Conservation (phyloP, 2,113 vertebrate genomes). For the Sigmodon hispidus region DNA sequence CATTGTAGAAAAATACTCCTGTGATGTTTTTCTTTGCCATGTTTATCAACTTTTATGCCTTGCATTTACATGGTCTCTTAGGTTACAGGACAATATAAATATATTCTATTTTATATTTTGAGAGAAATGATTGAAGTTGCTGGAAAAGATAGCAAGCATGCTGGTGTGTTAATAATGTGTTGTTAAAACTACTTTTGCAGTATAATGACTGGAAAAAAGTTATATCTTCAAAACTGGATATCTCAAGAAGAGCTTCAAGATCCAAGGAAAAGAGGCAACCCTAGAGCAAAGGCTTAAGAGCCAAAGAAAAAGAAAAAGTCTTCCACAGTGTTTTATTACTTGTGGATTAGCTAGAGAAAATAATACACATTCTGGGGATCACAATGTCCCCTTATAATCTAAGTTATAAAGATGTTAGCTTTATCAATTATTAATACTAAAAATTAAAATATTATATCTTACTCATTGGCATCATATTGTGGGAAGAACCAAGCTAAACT, state of each 20-base stretch:
- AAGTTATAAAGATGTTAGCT: background rate
- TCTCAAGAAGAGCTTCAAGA: background rate
- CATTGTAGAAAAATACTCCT: background rate
- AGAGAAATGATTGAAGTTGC: background rate
- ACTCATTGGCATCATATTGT: background rate
- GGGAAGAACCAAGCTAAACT: background rate
- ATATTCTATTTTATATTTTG: slow-evolving; percentile 31
- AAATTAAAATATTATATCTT: background rate
- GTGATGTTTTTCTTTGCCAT: background rate
- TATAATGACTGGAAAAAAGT: background rate
- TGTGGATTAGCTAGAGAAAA: background rate
- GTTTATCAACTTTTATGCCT: background rate
- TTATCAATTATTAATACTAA: background rate
- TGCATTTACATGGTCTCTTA: background rate
- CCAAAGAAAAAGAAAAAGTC: background rate
- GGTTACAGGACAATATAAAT: slow-evolving; percentile 18
- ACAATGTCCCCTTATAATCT: background rate
- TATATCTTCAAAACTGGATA: background rate
- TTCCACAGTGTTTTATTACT: background rate
- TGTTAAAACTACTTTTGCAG: background rate
- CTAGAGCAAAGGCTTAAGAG: background rate
- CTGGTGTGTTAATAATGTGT: background rate
- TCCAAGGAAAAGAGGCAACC: background rate
- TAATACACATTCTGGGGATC: background rate
- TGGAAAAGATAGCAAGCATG: background rate